Evolutionary conservation across 2,113 vertebrate genomes (phyloP), one percentile per base, ranked within the genome.

Genomic region (Rhinopomastus cyanomelas): DNA sequence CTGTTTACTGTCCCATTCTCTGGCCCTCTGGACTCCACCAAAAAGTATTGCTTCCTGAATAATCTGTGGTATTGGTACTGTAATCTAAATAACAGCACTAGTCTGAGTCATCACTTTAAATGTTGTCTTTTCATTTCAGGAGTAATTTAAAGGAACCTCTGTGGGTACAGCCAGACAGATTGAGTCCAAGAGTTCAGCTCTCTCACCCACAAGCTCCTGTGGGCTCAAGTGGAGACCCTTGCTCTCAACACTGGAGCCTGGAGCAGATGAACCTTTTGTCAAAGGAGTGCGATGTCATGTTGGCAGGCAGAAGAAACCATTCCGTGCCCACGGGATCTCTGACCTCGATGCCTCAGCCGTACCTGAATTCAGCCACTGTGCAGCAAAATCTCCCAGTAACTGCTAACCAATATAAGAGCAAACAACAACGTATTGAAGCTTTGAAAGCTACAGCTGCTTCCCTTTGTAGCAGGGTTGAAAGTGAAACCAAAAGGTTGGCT

Each of bases 401-500:
- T 94, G 55, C 92, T 73, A 96, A 85, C 84, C 97, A 97, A 3
- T 98, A 97, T 66, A 97, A 91, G 81, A 97, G 96, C 93, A 98
- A 98, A 96, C 90, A 98, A 81, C 98, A 98, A 88, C 98, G 98
- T 16, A 98, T 99, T 52, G 98, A 99, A 91, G 98, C 98, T 72
- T 93, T 99, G 84, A 99, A 99, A 95, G 98, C 98, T 80, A 99
- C 98, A 36, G 99, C 99, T 32, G 98, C 98, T 56, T 99, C 98
- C n/a, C 97, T 99, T 66, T 99, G 98, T 59, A 98, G 95, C 78
- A 98, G 98, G 39, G 98, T 99, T 92, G 99, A 99, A 96, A 98
- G 90, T 21, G 98, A 99, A 94, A 98, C 99, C 29, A 98, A 98
- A 57, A 99, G 98, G 82, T 96, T 99, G 91, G 98, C 98, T 37